Base-by-base conservation (phyloP, 1,140 invertebrate genomes). In the Meloidogyne chitwoodi region DNA sequence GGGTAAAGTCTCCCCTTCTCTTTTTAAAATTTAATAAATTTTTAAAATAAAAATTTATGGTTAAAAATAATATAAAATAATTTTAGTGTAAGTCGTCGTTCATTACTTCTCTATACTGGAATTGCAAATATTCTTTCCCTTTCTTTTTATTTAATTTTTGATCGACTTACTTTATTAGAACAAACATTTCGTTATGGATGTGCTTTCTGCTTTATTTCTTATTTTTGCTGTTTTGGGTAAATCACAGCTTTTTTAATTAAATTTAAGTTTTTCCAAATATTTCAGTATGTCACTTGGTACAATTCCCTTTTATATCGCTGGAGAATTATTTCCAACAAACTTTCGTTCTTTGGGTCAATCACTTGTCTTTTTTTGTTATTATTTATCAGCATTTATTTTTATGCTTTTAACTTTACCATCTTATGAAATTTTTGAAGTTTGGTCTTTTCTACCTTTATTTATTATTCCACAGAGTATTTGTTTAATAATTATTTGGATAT, bases 171-270 rank as follows among this genome's bases (percentile, higher is more conserved):
- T 19, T 63, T 62, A 5, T 27, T 70, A 12, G 10, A 69, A 29
- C 22, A 10, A 31, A 24, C 63, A 29, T 81, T 77, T 38, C n/a
- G 77, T 22, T 84, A 81, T 63, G 81, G 83, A 29, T 84, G 83
- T 77, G 65, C 65, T 38, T 27, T 67, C 29, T 38, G 24, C 68
- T 63, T 34, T 73, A 24, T 63, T 24, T 3, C 29, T 38, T 73
- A 73, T 34, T 73, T 73, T 31, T 27, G 41, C 14, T 27, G 29
- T 19, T 73, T 73, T 31, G 71, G 71, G 71, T 73, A n/a, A 41
- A 1, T 44, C 41, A 27, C n/a, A n/a, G n/a, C n/a, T n/a, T n/a
- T n/a, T n/a, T n/a, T n/a, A n/a, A n/a, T n/a, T n/a, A n/a, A n/a
- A n/a, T n/a, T n/a, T n/a, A n/a, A n/a, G n/a, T n/a, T n/a, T n/a